Evolutionary conservation across 2,888 invertebrate species (phyloP), one percentile per base, ranked within the genome.

Genomic region (Synanthedon formicaeformis): DNA sequence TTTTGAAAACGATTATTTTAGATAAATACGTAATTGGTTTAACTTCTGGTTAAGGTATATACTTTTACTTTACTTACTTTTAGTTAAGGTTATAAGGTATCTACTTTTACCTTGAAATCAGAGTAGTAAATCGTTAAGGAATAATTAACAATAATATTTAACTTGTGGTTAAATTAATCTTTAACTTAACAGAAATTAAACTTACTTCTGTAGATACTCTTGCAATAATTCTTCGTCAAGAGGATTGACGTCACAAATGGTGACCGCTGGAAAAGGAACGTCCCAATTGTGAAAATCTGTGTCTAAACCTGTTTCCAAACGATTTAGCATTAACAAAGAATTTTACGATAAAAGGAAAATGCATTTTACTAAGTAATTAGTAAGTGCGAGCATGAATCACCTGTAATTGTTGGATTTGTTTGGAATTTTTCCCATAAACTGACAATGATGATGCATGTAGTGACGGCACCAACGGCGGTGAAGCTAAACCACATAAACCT

Each of bases 401-500:
- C 93, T 40, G 94, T 94, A 53, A 94, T 93, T 0, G 94, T 94
- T 4, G 95, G 94, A 80, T 93, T 93, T 0, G 93, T 94, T 84
- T 94, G 93, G 73, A 95, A 95, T 73, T 94, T 94, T 64, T 93
- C 91, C 94, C 94, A 93, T 40, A 94, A 83, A 65, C 92, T 93
- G 50, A 92, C 89, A 52, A 95, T 94, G 56, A 94, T 94, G 48
- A 92, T 91, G 58, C 92, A 87, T 0, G 93, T 92, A 0, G 93
- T 91, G 0, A 92, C 89, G 1, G 92, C 89, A 1, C 94, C 93
- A 51, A 89, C 80, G 6, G 90, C 86, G 6, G 93, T 92, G 64
- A 93, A 93, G 62, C 91, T 88, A 67, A 94, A 93, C 95, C 95
- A 95, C 89, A 93, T 91, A 65, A 94, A 91, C 71, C 94, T 94